These are phyloP conservation scores for Eurois occulta DNA, from an alignment of 2,888 invertebrate genomes.

Conservation along the genomic window DNA sequence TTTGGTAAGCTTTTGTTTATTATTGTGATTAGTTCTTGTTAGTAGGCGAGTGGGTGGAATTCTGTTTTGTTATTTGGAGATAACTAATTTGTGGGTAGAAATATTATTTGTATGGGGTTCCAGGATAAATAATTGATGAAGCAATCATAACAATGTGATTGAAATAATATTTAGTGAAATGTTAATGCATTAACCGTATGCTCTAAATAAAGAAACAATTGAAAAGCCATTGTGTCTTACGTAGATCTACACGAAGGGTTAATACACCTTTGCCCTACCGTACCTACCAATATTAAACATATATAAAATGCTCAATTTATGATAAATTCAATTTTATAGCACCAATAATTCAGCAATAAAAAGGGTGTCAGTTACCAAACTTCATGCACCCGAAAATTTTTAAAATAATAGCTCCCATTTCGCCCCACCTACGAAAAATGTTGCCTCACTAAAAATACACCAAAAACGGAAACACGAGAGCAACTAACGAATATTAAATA, in stretches of 20 bases:
- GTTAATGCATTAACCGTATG: not conserved
- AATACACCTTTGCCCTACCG: not conserved
- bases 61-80: not conserved
- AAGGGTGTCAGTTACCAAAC: not conserved
- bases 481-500: slow-evolving; percentile 44
- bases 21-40: slow-evolving; percentile 20
- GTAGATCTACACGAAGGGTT: too few species aligned
- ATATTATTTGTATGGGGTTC: not conserved
- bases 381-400: not conserved
- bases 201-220: too few species aligned
- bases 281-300: not conserved
- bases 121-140: not conserved
- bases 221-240: too few species aligned
- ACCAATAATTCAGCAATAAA: not conserved
- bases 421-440: not conserved
- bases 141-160: not conserved
- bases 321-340: not conserved
- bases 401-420: not conserved
- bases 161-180: not conserved
- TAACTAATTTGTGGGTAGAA: not conserved
- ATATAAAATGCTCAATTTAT: not conserved
- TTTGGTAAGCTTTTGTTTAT: slow-evolving; percentile 36
- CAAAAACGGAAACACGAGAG: slow-evolving; percentile 2
- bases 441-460: not conserved
- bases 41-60: not conserved